phyloP scores from a whole-genome alignment of 2,888 invertebrate genomes.

The Hypsopygia costalis region DNA sequence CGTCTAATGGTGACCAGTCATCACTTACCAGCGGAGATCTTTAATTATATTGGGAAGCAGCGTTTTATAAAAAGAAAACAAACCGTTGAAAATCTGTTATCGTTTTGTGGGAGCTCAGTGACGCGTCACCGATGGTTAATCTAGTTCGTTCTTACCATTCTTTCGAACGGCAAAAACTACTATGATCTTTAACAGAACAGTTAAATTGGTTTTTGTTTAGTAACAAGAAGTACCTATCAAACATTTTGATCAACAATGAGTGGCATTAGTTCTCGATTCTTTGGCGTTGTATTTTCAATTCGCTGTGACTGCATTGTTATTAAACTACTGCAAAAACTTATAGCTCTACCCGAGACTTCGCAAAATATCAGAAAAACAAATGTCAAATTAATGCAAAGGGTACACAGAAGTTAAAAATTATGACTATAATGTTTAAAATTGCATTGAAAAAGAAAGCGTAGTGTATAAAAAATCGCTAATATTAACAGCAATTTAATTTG shows the following conservation, averaged over 20 bases:
- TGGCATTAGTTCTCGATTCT: constrained; percentile 23
- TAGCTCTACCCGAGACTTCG: background rate
- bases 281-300: constrained; percentile 37
- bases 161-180: constrained; percentile 54
- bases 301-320: constrained; percentile 33
- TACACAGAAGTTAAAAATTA: no score
- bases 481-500: constrained; percentile 41
- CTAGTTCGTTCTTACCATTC: constrained; percentile 46
- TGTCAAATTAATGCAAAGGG: no score
- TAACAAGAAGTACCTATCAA: constrained; percentile 42
- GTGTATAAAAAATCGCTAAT: constrained; percentile 1
- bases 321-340: constrained; percentile 12
- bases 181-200: constrained; percentile 62
- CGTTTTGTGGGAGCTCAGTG: constrained; percentile 63
- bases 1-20: constrained; percentile 65
- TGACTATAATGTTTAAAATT: background rate
- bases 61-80: constrained; percentile 64
- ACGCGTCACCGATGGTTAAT: constrained; percentile 52
- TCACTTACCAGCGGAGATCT: constrained; percentile 60
- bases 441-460: no score
- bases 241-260: constrained; percentile 41
- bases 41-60: constrained; percentile 63
- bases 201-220: constrained; percentile 62
- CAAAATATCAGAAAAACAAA: no score
- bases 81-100: constrained; percentile 70